Base-by-base conservation (phyloP, 2,888 invertebrate genomes). In the Augiades crinisus region DNA sequence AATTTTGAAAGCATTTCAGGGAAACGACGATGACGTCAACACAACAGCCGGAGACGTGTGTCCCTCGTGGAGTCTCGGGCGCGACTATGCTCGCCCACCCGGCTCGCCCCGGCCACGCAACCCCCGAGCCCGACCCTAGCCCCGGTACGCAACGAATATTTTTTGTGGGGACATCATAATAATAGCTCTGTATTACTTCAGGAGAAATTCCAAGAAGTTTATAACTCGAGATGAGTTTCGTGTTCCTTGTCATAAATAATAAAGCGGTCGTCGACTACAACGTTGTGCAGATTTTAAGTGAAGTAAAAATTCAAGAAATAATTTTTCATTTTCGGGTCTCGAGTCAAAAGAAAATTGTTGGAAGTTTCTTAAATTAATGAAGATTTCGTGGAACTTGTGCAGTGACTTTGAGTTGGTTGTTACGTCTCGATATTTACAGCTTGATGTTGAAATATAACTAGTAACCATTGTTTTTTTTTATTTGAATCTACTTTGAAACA, bases 151-250 rank as follows among this genome's bases (percentile, higher is more conserved):
- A 61, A 67, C 75, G 80, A 83, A 82, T 81, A 84, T 88, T 89
- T 88, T 88, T 89, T 86, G 87, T 75, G 86, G 87, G 86, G 86
- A 87, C 88, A 86, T 87, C 85, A 87, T 89, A 87, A 89, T 88
- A 88, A 89, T 89, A 86, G 87, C 87, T 85, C 86, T 87, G 86
- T 86, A 87, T 88, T 89, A 89, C 88, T 89, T 85, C 87, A 88
- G 84, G 85, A 87, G 84, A 87, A 89, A 88, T 89, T 88, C 88
- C 88, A 87, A 87, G 88, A 89, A 89, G 87, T 89, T 89, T 89
- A 89, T 89, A 89, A 89, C 88, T 89, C 88, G 88, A 87, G 88
- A 89, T 89, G 88, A 89, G 88, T 88, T 89, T 85, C 86, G 87
- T 88, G 88, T 88, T 89, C 87, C 87, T 86, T 87, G 86, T 87